These are phyloP conservation scores for Pyrgus malvae DNA, from an alignment of 2,888 invertebrate species.

Conservation along the genomic window DNA sequence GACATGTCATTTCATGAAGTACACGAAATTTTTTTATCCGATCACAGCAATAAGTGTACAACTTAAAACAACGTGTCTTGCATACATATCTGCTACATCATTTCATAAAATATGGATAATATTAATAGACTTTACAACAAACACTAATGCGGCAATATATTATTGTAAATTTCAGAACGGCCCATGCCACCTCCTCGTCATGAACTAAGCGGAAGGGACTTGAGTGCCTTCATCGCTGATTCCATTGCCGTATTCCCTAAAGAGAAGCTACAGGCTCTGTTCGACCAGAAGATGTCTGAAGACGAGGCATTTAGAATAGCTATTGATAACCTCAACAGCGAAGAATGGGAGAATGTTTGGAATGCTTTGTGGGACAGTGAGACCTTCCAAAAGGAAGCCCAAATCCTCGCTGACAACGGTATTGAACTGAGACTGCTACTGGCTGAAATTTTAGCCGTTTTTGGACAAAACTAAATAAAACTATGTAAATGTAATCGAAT, in stretches of 20 bases:
- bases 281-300: conserved; percentile 55
- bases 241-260: conserved; percentile 51
- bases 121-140: too few relatives aligned
- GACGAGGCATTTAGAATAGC: conserved; percentile 57
- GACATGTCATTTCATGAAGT: too few relatives aligned
- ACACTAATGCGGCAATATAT: too few relatives aligned
- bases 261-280: conserved; percentile 54
- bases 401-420: conserved; percentile 50
- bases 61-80: too few relatives aligned
- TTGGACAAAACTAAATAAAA: too few relatives aligned
- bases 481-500: too few relatives aligned
- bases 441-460: too few relatives aligned
- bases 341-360: conserved; percentile 54
- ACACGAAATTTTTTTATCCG: too few relatives aligned
- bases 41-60: too few relatives aligned
- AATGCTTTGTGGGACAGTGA: conserved; percentile 53
- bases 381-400: conserved; percentile 51
- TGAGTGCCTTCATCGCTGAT: conserved; percentile 52
- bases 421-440: conserved; percentile 47
- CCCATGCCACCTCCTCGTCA: conserved; percentile 36
- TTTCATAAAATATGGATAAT: too few relatives aligned
- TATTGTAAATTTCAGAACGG: conserved; percentile 17
- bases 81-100: too few relatives aligned
- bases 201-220: conserved; percentile 46
- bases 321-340: conserved; percentile 55